phyloP scores from a whole-genome alignment of 2,113 vertebrate species.

The sheep (Ovis aries) region DNA sequence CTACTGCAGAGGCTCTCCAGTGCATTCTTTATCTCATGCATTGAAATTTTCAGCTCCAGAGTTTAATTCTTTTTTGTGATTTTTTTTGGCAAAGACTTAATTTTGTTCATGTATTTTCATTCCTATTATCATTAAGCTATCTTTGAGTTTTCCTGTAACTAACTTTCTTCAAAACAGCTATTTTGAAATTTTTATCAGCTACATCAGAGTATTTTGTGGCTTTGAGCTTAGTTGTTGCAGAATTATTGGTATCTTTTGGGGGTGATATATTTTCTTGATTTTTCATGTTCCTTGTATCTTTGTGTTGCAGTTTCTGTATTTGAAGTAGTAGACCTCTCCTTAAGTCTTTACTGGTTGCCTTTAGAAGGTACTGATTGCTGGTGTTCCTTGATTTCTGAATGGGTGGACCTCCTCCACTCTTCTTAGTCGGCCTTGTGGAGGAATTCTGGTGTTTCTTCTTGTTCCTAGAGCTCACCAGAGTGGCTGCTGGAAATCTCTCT shows the following conservation, averaged over 20 bases:
- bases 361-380: not conserved
- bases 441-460: not conserved
- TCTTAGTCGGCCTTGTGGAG: not conserved
- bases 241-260: not conserved
- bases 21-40: not conserved
- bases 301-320: not conserved
- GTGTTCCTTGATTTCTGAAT: not conserved
- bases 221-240: not conserved
- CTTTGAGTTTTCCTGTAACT: not conserved
- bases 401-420: too few relatives aligned
- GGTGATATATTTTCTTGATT: not conserved
- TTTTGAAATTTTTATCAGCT: not conserved
- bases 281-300: not conserved
- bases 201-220: not conserved
- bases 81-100: not conserved
- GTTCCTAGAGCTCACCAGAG: not conserved
- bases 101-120: not conserved
- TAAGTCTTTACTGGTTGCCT: not conserved
- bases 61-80: not conserved
- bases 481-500: not conserved
- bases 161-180: not conserved
- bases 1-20: not conserved
- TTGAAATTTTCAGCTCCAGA: not conserved
- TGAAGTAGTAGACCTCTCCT: not conserved
- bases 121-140: not conserved